Conservation (phyloP, 2,888 invertebrate genomes). For the Macrosiphum euphorbiae region DNA sequence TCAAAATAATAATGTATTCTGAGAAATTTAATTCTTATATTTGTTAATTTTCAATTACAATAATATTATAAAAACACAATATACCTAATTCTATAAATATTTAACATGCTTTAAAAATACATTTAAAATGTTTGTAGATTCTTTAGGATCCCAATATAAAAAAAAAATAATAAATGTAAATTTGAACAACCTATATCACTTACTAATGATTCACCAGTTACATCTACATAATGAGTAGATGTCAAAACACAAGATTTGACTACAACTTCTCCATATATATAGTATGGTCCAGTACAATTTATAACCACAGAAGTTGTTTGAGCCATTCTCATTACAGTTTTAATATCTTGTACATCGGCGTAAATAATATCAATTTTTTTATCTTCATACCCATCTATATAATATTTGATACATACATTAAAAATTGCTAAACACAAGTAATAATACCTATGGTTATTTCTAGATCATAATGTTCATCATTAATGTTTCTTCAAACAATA, state of each 20-base stretch:
- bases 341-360: conserved; percentile 71
- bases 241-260: conserved; percentile 88
- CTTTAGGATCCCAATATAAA: not conserved
- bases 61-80: not conserved
- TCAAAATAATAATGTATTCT: not conserved
- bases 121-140: not conserved
- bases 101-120: not conserved
- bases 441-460: not conserved
- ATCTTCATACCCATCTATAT: conserved; percentile 27
- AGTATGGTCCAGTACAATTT: conserved; percentile 94
- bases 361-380: conserved; percentile 76
- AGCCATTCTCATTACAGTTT: conserved; percentile 86
- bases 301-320: conserved; percentile 82
- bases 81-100: not conserved
- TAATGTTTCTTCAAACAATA: not conserved
- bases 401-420: conserved; percentile 11
- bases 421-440: not conserved
- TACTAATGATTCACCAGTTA: conserved; percentile 91
- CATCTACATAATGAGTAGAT: conserved; percentile 89
- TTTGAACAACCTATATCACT: conserved; percentile 49
- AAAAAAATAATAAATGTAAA: not conserved
- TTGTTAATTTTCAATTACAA: not conserved
- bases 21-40: not conserved
- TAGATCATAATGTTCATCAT: not conserved
- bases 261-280: conserved; percentile 89